Percentiles rank a stretch among this genome's conserved stretches.
phyloP scores from a whole-genome alignment of 2,888 invertebrate genomes.

The Neoscelio sp. region DNA sequence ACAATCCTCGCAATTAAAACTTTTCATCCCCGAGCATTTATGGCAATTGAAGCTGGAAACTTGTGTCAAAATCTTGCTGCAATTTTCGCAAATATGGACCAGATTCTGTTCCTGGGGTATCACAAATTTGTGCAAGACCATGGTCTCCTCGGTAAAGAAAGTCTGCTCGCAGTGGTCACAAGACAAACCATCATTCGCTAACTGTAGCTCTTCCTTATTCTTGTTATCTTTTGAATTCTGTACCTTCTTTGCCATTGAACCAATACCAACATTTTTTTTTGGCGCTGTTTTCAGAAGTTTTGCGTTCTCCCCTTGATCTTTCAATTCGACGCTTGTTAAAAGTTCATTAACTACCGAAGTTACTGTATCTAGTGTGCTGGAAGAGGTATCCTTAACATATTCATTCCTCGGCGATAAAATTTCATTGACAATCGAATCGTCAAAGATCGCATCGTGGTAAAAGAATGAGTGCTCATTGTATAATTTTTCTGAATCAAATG shows the following conservation, averaged over 20 bases:
- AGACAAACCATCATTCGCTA: neutral
- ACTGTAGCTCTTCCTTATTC: neutral
- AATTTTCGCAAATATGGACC: slow-evolving; percentile 52
- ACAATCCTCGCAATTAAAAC: slow-evolving; percentile 44
- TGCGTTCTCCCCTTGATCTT: neutral
- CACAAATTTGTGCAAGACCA: slow-evolving; percentile 37
- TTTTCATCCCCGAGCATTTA: slow-evolving; percentile 4
- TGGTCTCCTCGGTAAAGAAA: neutral
- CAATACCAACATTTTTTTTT: slow-evolving; percentile 43
- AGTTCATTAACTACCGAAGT: slow-evolving; percentile 30
- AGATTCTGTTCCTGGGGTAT: slow-evolving; percentile 10
- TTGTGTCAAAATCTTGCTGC: slow-evolving; percentile 16
- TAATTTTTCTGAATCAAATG: slow-evolving; percentile 17
- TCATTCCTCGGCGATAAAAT: slow-evolving; percentile 36
- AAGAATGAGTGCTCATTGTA: slow-evolving; percentile 56
- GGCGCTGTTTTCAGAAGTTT: neutral
- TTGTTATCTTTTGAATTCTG: neutral
- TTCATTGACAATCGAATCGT: slow-evolving; percentile 17
- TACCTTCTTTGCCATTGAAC: slow-evolving; percentile 33
- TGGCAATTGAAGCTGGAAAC: slow-evolving; percentile 38
- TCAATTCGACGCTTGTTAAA: slow-evolving; percentile 7
- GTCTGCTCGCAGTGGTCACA: neutral
- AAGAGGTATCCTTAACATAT: neutral
- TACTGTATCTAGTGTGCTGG: neutral
- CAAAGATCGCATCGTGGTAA: slow-evolving; percentile 44